Conservation (phyloP, 2,113 vertebrate genomes). For the Globicephala melas region DNA sequence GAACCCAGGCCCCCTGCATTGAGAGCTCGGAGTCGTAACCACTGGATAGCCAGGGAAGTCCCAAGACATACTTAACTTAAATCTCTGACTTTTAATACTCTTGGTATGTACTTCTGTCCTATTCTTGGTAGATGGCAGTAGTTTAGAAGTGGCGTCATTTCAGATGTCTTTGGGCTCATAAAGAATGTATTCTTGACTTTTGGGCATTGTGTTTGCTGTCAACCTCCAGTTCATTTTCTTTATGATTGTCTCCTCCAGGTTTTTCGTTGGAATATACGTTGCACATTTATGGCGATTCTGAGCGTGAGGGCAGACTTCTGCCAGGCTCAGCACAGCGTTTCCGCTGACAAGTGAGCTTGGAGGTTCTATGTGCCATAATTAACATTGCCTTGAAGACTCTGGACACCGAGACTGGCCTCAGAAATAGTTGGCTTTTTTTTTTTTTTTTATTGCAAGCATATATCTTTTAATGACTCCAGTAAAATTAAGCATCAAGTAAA, state of each 20-base stretch:
- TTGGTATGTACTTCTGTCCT: neutral
- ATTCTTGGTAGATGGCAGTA: neutral
- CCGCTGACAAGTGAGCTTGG: conserved; percentile 95
- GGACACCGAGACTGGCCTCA: conserved; percentile 73
- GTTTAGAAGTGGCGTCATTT: conserved; percentile 21
- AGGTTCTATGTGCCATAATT: conserved; percentile 79
- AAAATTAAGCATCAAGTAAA: conserved; percentile 79
- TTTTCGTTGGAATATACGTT: conserved; percentile 93
- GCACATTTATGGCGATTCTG: conserved; percentile 99
- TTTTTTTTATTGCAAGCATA: conserved; percentile 76
- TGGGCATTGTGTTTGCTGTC: conserved; percentile 20
- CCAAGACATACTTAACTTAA: neutral
- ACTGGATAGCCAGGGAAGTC: neutral
- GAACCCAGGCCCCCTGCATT: neutral
- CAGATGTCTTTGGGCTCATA: neutral
- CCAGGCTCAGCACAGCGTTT: conserved; percentile 99
- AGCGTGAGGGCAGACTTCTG: conserved; percentile 97
- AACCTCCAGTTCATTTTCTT: conserved; percentile 43
- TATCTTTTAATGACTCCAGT: conserved; percentile 82
- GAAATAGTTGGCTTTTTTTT: conserved; percentile 85
- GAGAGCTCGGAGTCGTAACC: neutral
- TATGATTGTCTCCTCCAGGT: conserved; percentile 81
- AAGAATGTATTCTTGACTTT: conserved; percentile 37
- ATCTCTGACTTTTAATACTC: neutral
- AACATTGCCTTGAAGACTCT: conserved; percentile 81